Base-by-base conservation (phyloP, 1,140 invertebrate species). In the Fopius arisanus region DNA sequence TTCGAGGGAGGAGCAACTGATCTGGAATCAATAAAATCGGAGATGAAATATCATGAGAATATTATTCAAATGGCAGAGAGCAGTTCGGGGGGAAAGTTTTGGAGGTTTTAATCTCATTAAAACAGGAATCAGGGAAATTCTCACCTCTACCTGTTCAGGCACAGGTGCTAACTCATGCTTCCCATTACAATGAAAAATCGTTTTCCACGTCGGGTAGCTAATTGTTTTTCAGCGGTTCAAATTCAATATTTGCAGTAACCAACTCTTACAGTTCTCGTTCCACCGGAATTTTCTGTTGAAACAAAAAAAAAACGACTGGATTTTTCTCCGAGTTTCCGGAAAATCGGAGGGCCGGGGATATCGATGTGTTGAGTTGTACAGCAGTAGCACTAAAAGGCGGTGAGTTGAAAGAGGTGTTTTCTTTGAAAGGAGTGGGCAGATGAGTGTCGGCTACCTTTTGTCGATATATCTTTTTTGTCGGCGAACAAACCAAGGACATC, bases 341-440 rank as follows among this genome's bases (percentile, higher is more conserved):
- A 48, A 48, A 48, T n/a, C 43, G 14, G 16, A 16, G 43, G 43
- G 43, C 43, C 43, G 10, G 43, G 16, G 43, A 48, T 16, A 48
- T 48, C 43, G 1, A 19, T 3, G 16, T 19, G 43, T 19, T 48
- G 16, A 16, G 23, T 16, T 43, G 65, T 48, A 70, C 41, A 12
- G 62, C 26, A 51, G 70, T 31, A 12, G 40, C 26, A 76, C 69
- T 72, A 77, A 76, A 76, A 75, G 71, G 40, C 54, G 23, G 28
- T 43, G 67, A 75, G 78, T 72, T 76, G 71, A 59, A 59, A 59
- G 54, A 59, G 54, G 54, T 59, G 43, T 59, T 59, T 59, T 26
- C 54, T 59, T 59, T 59, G 54, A 59, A 59, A 59, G 54, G 54
- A 59, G 54, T 59, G 54, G 54, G 10, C 19, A 23, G 21, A 5